Evolutionary conservation across 2,888 invertebrate species (phyloP).

Genomic region (Macrostomum cliftonense): DNA sequence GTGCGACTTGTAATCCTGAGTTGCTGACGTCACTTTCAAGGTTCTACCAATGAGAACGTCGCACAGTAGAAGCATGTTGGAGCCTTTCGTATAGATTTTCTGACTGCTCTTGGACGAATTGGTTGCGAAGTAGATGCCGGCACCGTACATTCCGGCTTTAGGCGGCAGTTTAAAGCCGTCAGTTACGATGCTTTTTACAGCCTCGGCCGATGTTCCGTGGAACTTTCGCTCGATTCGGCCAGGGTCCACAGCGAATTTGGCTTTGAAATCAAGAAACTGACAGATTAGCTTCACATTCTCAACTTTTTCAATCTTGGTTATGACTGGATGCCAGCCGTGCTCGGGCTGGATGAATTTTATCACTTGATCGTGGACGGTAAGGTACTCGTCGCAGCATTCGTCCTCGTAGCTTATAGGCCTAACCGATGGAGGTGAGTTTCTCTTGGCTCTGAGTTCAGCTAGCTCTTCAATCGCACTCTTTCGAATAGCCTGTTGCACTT

Average conservation of each 20-base stretch:
- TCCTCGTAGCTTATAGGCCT: slow-evolving; percentile 8
- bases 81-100: slow-evolving; percentile 12
- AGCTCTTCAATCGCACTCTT: slow-evolving; percentile 1
- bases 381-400: slow-evolving; percentile 6
- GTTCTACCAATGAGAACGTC: slow-evolving; percentile 12
- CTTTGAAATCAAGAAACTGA: slow-evolving; percentile 4
- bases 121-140: slow-evolving; percentile 11
- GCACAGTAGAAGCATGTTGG: slow-evolving; percentile 12
- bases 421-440: neutral
- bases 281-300: slow-evolving; percentile 1
- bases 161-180: slow-evolving; percentile 11
- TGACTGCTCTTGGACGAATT: slow-evolving; percentile 14
- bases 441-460: neutral
- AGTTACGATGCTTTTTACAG: slow-evolving; percentile 6
- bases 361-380: slow-evolving; percentile 8
- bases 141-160: neutral
- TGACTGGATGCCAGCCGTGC: slow-evolving; percentile 11
- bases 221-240: slow-evolving; percentile 8
- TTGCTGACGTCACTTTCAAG: slow-evolving; percentile 1
- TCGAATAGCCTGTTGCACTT: too few species aligned
- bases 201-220: slow-evolving; percentile 10
- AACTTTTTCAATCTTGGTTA: slow-evolving; percentile 12
- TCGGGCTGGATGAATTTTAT: slow-evolving; percentile 10
- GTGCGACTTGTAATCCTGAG: neutral
- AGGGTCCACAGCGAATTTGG: slow-evolving; percentile 3